Evolutionary conservation across 1,140 invertebrate species (phyloP), one percentile per base, ranked within the genome.

Genomic region (Drosophila biarmipes): DNA sequence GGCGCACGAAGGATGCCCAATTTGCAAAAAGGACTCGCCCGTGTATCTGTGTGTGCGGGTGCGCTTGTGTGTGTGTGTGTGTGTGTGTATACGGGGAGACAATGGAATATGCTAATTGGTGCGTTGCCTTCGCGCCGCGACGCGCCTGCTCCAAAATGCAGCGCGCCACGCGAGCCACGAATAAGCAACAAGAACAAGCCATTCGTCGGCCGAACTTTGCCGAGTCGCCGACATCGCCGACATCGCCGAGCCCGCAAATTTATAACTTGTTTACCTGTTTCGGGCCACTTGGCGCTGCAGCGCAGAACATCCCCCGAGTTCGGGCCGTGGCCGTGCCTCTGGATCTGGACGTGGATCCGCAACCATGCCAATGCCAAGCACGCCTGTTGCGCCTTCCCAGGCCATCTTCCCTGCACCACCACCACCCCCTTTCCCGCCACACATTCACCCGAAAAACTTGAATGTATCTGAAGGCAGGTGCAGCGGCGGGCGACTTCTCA

Each of bases 41-140:
- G 38, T 43, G 38, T 63, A 12, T 11, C 5, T 48, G 2, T 49
- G 24, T 46, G 21, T 46, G 45, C 31, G 31, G 19, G 0, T 37
- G 17, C 24, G 34, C n/a, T n/a, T n/a, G n/a, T 46, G 45, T 37
- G 31, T 27, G 0, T 37, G 17, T 31, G 34, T 66, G 35, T 46
- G 35, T 49, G 67, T 52, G 56, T 38, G 34, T 54, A 53, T 38
- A 46, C 43, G 21, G 57, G 54, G 66, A 91, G 67, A 82, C 90
- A 91, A 86, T 87, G 85, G 82, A 81, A 91, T 87, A 91, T 91
- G 90, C 90, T 91, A 91, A 91, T 91, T 91, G 90, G 90, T 90
- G 90, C 90, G 76, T 89, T 91, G 77, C 69, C 79, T 84, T 82
- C 87, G 76, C 89, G 54, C 54, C 62, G 52, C 61, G 61, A 53